Conservation (phyloP, 1,140 invertebrate species). For the Diorhabda sublineata region DNA sequence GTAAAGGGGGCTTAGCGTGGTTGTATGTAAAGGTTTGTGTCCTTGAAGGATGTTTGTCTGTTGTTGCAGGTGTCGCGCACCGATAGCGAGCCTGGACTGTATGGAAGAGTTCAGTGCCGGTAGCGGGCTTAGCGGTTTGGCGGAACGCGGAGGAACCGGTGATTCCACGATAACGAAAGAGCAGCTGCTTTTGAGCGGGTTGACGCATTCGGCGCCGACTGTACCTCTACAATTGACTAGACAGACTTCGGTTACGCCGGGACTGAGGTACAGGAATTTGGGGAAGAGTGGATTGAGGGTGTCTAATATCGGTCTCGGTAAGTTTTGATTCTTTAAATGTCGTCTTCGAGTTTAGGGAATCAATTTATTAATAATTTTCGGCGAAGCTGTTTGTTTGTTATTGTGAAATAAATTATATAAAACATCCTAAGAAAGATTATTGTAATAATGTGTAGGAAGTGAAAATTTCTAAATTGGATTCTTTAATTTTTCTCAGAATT, state of each 20-base stretch:
- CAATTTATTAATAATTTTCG: too few relatives aligned
- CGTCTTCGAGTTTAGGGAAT: too few relatives aligned
- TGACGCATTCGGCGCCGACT: constrained; percentile 45
- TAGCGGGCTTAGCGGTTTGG: constrained; percentile 47
- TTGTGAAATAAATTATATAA: too few relatives aligned
- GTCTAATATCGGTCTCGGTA: constrained; percentile 84
- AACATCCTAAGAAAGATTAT: too few relatives aligned
- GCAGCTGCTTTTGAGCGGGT: constrained; percentile 45
- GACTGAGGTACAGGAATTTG: constrained; percentile 83
- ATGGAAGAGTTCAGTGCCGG: constrained; percentile 84
- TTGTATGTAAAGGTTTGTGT: neutral
- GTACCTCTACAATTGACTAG: constrained; percentile 46
- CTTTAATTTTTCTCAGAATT: too few relatives aligned
- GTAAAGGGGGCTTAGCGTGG: neutral
- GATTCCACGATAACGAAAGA: constrained; percentile 44
- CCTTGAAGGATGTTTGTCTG: neutral
- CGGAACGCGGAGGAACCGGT: constrained; percentile 48
- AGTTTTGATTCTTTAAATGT: constrained; percentile 34
- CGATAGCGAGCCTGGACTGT: constrained; percentile 85
- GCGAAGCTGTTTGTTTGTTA: too few relatives aligned
- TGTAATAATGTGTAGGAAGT: too few relatives aligned
- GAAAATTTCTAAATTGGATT: too few relatives aligned
- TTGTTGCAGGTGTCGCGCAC: constrained; percentile 73
- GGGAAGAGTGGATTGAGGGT: constrained; percentile 89
- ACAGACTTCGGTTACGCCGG: constrained; percentile 64